A percentile compares a stretch with the other conserved stretches of the same genome.
Conservation (phyloP, 2,888 invertebrate genomes). For the Priocnemis perturbator region DNA sequence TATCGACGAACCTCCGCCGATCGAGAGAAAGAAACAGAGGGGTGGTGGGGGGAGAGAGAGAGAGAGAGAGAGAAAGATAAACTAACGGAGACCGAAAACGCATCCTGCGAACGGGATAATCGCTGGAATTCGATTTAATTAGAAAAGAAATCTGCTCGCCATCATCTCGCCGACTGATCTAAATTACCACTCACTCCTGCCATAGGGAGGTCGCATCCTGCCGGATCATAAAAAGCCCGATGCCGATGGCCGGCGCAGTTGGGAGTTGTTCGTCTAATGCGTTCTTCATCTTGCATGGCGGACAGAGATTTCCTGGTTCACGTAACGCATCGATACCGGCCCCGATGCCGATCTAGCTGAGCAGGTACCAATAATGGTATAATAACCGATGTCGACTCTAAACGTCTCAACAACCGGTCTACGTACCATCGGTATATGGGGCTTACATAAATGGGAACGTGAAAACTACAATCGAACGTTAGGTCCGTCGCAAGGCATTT, state of each 20-base stretch:
- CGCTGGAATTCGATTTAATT: slow-evolving; percentile 48
- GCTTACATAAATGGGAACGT: too few relatives aligned
- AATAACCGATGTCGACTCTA: slow-evolving; percentile 26
- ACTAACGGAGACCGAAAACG: neutral
- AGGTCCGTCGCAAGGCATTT: neutral
- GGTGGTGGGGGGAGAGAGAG: neutral
- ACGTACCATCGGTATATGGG: neutral
- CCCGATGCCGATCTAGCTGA: slow-evolving; percentile 28
- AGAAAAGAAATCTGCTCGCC: slow-evolving; percentile 41
- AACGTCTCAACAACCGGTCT: slow-evolving; percentile 26
- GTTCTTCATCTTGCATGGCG: slow-evolving; percentile 11
- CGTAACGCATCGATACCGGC: slow-evolving; percentile 24
- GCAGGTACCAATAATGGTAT: slow-evolving; percentile 29
- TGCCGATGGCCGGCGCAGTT: neutral
- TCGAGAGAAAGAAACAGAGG: neutral
- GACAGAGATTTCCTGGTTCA: slow-evolving; percentile 19
- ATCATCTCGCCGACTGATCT: slow-evolving; percentile 37
- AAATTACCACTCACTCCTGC: slow-evolving; percentile 33
- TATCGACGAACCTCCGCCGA: neutral
- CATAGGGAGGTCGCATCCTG: slow-evolving; percentile 30
- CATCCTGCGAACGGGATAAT: slow-evolving; percentile 26
- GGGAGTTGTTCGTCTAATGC: slow-evolving; percentile 10
- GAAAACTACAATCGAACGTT: too few relatives aligned
- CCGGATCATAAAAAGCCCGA: slow-evolving; percentile 10
- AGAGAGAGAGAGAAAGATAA: slow-evolving; percentile 2